Percentiles rank a stretch among this genome's conserved stretches.
phyloP scores from a whole-genome alignment of 2,797 vertebrate genomes.

The Helostoma temminkii region DNA sequence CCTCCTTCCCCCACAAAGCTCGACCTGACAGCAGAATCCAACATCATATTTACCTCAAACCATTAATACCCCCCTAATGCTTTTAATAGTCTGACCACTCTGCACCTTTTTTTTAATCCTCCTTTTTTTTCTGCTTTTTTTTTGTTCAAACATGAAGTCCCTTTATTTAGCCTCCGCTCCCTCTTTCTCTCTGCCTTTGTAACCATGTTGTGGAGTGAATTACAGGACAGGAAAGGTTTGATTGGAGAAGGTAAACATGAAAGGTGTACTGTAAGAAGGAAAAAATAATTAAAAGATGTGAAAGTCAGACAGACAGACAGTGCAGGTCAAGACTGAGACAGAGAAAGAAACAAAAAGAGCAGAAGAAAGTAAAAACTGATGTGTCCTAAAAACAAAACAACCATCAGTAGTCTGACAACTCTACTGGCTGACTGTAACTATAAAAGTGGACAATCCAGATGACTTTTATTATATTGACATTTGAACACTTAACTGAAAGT shows the following conservation, averaged over 20 bases:
- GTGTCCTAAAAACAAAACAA: conserved; percentile 23
- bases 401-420: conserved; percentile 17
- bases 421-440: background rate
- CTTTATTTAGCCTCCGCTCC: conserved; percentile 27
- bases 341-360: conserved; percentile 10
- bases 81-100: conserved; percentile 66
- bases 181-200: conserved; percentile 27
- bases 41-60: conserved; percentile 62
- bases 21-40: conserved; percentile 64
- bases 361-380: conserved; percentile 11
- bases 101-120: conserved; percentile 59
- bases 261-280: conserved; percentile 7
- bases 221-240: conserved; percentile 18
- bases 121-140: conserved; percentile 41
- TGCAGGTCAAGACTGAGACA: conserved; percentile 29
- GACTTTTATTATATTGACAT: conserved; percentile 12
- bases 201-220: conserved; percentile 29
- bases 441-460: background rate
- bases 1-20: conserved; percentile 50
- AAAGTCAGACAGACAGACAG: conserved; percentile 41
- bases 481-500: conserved; percentile 8
- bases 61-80: conserved; percentile 58
- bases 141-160: conserved; percentile 40
- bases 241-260: conserved; percentile 26
- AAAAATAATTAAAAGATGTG: conserved; percentile 33